A percentile compares a stretch with the other conserved stretches of the same genome.
Evolutionary conservation across 2,113 vertebrate genomes (phyloP).

Genomic region (Bagarius yarrelli): DNA sequence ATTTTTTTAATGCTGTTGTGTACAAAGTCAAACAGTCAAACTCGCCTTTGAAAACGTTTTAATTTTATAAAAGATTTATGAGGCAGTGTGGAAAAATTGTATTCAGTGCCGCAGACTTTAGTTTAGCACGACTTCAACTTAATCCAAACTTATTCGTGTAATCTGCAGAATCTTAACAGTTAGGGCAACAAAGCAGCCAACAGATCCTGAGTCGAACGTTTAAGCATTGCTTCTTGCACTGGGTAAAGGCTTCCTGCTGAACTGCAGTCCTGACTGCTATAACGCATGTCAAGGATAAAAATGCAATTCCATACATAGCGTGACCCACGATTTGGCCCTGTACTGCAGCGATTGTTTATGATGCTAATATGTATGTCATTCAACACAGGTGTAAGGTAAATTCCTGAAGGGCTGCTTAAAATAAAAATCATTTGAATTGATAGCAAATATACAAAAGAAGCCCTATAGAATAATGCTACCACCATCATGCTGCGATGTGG

Average conservation of each 20-base stretch:
- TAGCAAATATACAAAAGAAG: too few relatives aligned
- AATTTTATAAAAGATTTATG: background rate
- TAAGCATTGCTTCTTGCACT: background rate
- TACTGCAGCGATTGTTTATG: background rate
- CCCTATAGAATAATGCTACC: too few relatives aligned
- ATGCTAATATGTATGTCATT: background rate
- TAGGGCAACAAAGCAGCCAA: background rate
- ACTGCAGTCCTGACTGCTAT: background rate
- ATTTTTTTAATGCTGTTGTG: background rate
- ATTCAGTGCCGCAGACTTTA: background rate
- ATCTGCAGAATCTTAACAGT: background rate
- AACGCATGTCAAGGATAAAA: background rate
- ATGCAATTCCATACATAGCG: background rate
- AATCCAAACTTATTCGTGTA: background rate
- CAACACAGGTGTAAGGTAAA: too few relatives aligned
- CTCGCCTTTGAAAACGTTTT: background rate
- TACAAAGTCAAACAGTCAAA: background rate
- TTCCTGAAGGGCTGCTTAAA: too few relatives aligned
- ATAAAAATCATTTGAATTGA: too few relatives aligned
- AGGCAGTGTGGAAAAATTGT: background rate
- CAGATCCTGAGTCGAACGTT: background rate
- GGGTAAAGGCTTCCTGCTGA: background rate
- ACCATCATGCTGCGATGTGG: too few relatives aligned
- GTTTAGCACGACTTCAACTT: background rate
- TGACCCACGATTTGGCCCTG: background rate